Base-by-base conservation (phyloP, 2,113 vertebrate species). In the Oreochromis spilurus region DNA sequence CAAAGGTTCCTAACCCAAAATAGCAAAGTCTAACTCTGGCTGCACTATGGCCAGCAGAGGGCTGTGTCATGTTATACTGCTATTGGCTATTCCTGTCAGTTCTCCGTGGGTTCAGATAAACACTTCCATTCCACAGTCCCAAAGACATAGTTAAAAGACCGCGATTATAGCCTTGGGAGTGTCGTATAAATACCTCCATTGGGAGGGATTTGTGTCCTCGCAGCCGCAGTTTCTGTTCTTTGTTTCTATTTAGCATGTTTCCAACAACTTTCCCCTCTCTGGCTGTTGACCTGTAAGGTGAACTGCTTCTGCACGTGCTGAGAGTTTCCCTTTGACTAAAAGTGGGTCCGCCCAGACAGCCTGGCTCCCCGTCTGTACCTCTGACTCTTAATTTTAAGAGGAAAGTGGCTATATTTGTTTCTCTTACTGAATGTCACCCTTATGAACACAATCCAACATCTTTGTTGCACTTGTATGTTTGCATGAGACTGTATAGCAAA, bases 161-260 rank as follows among this genome's bases (percentile, higher is more conserved):
- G 65, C 90, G 93, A 96, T 97, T 96, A 96, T 87, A 96, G 95
- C 91, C 87, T 85, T 81, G 79, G 94, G 93, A 91, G 90, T 87
- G 92, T 90, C 57, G 34, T 92, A 95, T 93, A 96, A 95, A 95
- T 94, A 95, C 93, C 90, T 92, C 78, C 89, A 48, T 58, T 31
- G 84, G 88, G 89, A 89, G 87, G 87, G 89, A 88, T 87, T 83
- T 81, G 55, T 11, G 40, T 62, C 75, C 79, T 65, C 81, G 89
- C 83, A 85, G 82, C 87, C 88, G 16, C 87, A 83, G 84, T 87
- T 93, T 93, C 83, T 89, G 87, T 87, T 84, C 91, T 72, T 57
- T n/a, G 70, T 95, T 92, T 94, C 82, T 85, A 43, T 95, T 93
- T 93, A 89, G 84, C 84, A 12, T 81, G 86, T 93, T 90, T 91